A percentile compares a stretch with the other conserved stretches of the same genome.
Evolutionary conservation across 1,140 invertebrate species (phyloP).

Genomic region (fruit fly (Drosophila melanogaster)): Release_6_plus_ISO1_MT NC_004354.4:7895501-7896000

Average conservation of each 20-base stretch:
- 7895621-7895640: conserved; percentile 95
- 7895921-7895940: conserved; percentile 97
- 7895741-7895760: conserved; percentile 95
- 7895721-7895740: conserved; percentile 93
- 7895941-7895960: conserved; percentile 89
- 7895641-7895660: conserved; percentile 94
- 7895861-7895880: conserved; percentile 95
- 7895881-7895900: conserved; percentile 93
- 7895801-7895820: conserved; percentile 93
- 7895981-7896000: conserved; percentile 96
- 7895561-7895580: conserved; percentile 94
- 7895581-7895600: conserved; percentile 92
- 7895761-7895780: conserved; percentile 97
- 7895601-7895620: conserved; percentile 95
- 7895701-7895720: conserved; percentile 92
- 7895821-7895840: conserved; percentile 92
- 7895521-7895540: conserved; percentile 93
- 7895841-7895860: conserved; percentile 94
- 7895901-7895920: conserved; percentile 95
- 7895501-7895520: conserved; percentile 97
- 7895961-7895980: conserved; percentile 97
- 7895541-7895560: conserved; percentile 93
- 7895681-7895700: conserved; percentile 93
- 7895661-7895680: conserved; percentile 94
- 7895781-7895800: conserved; percentile 96